phyloP scores from a whole-genome alignment of 1,140 invertebrate species.

The Ericerus pela region DNA sequence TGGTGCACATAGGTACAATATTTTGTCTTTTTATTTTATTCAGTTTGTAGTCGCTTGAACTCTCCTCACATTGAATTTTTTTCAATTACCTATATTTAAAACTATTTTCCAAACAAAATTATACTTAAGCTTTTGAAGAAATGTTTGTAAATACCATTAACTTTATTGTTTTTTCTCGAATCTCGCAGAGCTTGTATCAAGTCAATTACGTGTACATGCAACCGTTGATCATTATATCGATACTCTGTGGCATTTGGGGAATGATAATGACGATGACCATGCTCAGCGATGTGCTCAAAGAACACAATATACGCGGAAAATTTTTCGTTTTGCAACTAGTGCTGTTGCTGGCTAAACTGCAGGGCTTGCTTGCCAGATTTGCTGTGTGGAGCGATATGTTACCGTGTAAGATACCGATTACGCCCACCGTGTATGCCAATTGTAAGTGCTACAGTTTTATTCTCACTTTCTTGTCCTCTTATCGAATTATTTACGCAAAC shows the following conservation, averaged over 20 bases:
- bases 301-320: slow-evolving; percentile 26
- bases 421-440: slow-evolving; percentile 34
- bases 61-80: too few relatives aligned
- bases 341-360: slow-evolving; percentile 27
- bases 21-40: too few relatives aligned
- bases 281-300: slow-evolving; percentile 31
- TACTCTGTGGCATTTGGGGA: slow-evolving; percentile 44
- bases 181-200: slow-evolving; percentile 40
- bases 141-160: neutral
- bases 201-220: slow-evolving; percentile 42
- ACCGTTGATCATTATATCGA: slow-evolving; percentile 39
- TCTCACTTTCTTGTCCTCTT: neutral
- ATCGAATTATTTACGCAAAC: neutral
- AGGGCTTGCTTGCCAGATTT: slow-evolving; percentile 23
- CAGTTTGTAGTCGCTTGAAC: too few relatives aligned
- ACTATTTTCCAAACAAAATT: neutral
- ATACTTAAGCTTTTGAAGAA: neutral
- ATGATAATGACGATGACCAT: slow-evolving; percentile 40
- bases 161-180: too few relatives aligned
- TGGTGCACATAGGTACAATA: too few relatives aligned
- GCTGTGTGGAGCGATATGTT: slow-evolving; percentile 21
- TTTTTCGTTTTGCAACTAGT: slow-evolving; percentile 28
- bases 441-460: slow-evolving; percentile 26
- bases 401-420: slow-evolving; percentile 29
- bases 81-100: too few relatives aligned